Conservation (phyloP, 64 coral and sea anemone genomes). For the Stylophora pistillata region DNA sequence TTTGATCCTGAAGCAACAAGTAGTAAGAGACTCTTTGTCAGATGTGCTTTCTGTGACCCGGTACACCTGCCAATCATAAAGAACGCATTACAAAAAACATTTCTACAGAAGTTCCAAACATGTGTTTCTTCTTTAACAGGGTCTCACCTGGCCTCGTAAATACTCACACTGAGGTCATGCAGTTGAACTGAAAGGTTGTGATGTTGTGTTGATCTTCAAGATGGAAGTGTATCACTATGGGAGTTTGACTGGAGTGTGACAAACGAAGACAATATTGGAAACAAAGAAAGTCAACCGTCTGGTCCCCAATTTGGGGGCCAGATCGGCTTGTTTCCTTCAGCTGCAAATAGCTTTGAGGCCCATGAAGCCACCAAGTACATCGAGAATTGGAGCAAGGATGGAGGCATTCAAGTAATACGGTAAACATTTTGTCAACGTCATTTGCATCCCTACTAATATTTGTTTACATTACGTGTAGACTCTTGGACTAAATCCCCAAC, state of each 20-base stretch:
- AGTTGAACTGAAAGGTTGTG: neutral
- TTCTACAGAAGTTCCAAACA: neutral
- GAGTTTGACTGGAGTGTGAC: neutral
- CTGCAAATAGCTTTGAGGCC: constrained; percentile 6
- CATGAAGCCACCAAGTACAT: constrained; percentile 40
- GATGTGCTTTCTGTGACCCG: neutral
- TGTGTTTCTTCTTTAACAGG: neutral
- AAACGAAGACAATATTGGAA: constrained; percentile 38
- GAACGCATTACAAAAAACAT: neutral
- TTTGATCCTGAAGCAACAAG: no score
- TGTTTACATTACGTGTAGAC: constrained; percentile 36
- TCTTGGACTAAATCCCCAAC: constrained; percentile 10
- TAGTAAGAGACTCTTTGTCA: no score
- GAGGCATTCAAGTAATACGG: constrained; percentile 25
- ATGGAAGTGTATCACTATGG: neutral
- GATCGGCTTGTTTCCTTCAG: constrained; percentile 25
- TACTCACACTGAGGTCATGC: neutral
- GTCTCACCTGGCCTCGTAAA: neutral
- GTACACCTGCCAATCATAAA: neutral
- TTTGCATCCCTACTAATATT: constrained; percentile 11
- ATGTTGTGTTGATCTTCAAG: neutral
- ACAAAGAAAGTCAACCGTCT: constrained; percentile 41
- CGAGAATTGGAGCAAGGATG: constrained; percentile 46
- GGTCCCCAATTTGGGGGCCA: constrained; percentile 36
- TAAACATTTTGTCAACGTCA: neutral